Percentiles rank a stretch among this genome's conserved stretches.
These are phyloP conservation scores for Chelon labrosus DNA, from an alignment of 2,797 vertebrate species.

Conservation along the genomic window DNA sequence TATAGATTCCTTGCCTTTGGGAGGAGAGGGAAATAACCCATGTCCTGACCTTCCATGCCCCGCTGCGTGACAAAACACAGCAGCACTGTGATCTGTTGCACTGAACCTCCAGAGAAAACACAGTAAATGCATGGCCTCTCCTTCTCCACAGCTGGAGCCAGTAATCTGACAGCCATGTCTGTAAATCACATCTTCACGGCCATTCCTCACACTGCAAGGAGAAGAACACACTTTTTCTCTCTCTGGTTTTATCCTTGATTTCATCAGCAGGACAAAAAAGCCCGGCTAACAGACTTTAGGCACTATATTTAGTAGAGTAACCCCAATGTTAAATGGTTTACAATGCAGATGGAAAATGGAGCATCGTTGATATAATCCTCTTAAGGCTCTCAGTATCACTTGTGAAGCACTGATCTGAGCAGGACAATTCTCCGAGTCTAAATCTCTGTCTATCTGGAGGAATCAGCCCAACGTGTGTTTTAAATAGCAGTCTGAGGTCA, in stretches of 20 bases:
- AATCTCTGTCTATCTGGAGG: conserved; percentile 52
- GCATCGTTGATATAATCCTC: conserved; percentile 77
- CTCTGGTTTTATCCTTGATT: conserved; percentile 73
- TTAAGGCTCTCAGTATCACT: conserved; percentile 71
- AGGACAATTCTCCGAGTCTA: conserved; percentile 30
- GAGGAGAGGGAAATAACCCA: conserved; percentile 44
- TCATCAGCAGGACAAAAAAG: conserved; percentile 69
- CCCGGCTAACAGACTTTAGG: conserved; percentile 58
- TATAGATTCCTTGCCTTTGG: conserved; percentile 39
- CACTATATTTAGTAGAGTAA: conserved; percentile 68
- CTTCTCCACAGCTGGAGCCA: conserved; percentile 62
- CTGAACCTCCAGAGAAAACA: conserved; percentile 37
- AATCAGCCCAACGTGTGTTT: conserved; percentile 45
- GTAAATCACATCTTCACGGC: conserved; percentile 78
- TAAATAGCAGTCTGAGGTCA: conserved; percentile 50
- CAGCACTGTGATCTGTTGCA: conserved; percentile 32
- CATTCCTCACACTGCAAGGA: conserved; percentile 69
- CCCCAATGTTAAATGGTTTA: conserved; percentile 73
- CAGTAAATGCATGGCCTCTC: conserved; percentile 35
- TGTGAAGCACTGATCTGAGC: conserved; percentile 62
- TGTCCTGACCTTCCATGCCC: conserved; percentile 41
- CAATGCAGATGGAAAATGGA: conserved; percentile 63
- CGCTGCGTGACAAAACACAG: conserved; percentile 51
- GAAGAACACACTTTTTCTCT: conserved; percentile 54
- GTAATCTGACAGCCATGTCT: conserved; percentile 78